Evolutionary conservation across 2,113 vertebrate species (phyloP).

Genomic region (Microcebus tavaratra): DNA sequence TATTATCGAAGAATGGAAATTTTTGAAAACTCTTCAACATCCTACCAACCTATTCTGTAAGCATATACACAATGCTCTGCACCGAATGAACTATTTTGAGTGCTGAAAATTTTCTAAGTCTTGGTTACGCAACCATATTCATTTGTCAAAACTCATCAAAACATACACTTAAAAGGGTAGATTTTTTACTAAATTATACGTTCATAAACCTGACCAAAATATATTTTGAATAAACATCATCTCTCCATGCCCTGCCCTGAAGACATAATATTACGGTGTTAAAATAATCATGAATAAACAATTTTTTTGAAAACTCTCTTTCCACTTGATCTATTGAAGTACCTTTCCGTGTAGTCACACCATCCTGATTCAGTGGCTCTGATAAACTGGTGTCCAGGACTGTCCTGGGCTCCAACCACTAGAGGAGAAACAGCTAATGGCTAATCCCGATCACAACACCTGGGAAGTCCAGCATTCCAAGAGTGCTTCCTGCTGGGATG

Average conservation of each 20-base stretch:
- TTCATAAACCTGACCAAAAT: neutral
- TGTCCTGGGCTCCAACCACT: neutral
- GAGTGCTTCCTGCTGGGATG: neutral
- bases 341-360: neutral
- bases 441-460: neutral
- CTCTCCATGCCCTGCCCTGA: neutral
- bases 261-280: neutral
- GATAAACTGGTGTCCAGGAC: neutral
- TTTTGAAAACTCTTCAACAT: neutral
- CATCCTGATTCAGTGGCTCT: neutral
- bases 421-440: neutral
- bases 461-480: neutral
- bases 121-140: neutral
- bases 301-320: neutral
- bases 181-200: neutral
- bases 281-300: neutral
- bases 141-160: neutral
- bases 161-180: neutral
- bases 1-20: neutral
- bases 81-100: neutral
- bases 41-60: neutral
- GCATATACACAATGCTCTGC: neutral
- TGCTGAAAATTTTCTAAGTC: neutral
- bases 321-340: too few species aligned
- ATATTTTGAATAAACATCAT: neutral